Percentiles rank a stretch among this genome's conserved stretches.
Evolutionary conservation across 2,113 vertebrate genomes (phyloP).

Genomic region (Pangasianodon gigas): DNA sequence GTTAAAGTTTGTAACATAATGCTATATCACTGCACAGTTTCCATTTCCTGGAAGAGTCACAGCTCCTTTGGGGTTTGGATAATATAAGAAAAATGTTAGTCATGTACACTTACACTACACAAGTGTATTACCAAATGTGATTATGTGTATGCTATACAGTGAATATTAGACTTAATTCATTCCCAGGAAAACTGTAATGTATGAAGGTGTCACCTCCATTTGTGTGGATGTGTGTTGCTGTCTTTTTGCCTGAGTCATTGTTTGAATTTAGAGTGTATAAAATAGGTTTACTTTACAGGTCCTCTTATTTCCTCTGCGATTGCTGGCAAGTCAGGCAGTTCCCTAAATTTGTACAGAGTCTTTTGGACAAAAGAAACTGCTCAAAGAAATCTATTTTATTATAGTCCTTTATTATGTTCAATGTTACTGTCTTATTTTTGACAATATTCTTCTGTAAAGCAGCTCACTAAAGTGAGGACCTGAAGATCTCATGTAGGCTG

Average conservation of each 20-base stretch:
- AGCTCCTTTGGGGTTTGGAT: neutral
- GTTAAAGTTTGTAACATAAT: neutral
- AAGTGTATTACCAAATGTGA: neutral
- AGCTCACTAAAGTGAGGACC: neutral
- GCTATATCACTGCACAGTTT: constrained; percentile 8
- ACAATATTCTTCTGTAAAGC: constrained; percentile 16
- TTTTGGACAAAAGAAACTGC: constrained; percentile 32
- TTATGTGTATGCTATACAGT: constrained; percentile 21
- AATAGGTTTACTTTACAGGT: constrained; percentile 33
- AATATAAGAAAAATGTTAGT: neutral
- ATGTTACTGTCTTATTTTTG: constrained; percentile 21
- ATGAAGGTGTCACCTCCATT: neutral
- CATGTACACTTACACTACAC: neutral
- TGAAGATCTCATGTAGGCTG: neutral
- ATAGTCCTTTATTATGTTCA: constrained; percentile 39
- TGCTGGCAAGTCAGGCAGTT: constrained; percentile 14
- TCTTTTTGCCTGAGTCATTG: neutral
- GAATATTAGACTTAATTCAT: constrained; percentile 23
- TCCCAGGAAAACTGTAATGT: constrained; percentile 4
- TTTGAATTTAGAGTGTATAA: constrained; percentile 13
- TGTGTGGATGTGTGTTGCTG: neutral
- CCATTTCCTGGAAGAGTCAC: neutral
- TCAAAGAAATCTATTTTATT: constrained; percentile 49
- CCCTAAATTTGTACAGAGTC: constrained; percentile 32
- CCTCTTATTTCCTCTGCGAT: neutral